phyloP scores from a whole-genome alignment of 2,888 invertebrate genomes.

The Thereva nobilitata region DNA sequence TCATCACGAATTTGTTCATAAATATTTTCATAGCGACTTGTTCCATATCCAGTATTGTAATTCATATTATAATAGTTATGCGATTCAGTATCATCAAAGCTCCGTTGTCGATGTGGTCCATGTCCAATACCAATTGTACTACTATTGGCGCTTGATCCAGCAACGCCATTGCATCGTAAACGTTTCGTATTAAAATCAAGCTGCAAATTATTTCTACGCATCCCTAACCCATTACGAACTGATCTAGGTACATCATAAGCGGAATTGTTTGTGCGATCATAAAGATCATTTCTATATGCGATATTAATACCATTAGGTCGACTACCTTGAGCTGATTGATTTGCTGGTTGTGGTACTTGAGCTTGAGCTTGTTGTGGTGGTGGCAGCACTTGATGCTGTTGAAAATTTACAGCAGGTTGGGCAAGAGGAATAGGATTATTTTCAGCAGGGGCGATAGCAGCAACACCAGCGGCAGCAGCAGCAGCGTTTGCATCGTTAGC shows the following conservation, averaged over 20 bases:
- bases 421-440: slow-evolving; percentile 43
- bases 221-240: slow-evolving; percentile 54
- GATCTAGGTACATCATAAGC: slow-evolving; percentile 57
- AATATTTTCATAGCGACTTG: slow-evolving; percentile 60
- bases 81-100: slow-evolving; percentile 58
- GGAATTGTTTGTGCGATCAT: slow-evolving; percentile 53
- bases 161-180: slow-evolving; percentile 41
- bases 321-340: slow-evolving; percentile 41
- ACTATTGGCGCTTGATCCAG: slow-evolving; percentile 9
- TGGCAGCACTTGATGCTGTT: slow-evolving; percentile 37
- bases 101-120: slow-evolving; percentile 49
- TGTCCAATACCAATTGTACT: slow-evolving; percentile 5
- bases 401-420: slow-evolving; percentile 24
- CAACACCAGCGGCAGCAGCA: slow-evolving; percentile 42
- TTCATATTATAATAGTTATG: slow-evolving; percentile 56
- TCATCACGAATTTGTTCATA: slow-evolving; percentile 63
- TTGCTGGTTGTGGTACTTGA: slow-evolving; percentile 38
- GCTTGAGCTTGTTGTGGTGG: slow-evolving; percentile 41
- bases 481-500: slow-evolving; percentile 47
- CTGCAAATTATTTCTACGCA: slow-evolving; percentile 55
- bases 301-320: slow-evolving; percentile 49
- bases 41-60: slow-evolving; percentile 44
- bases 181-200: slow-evolving; percentile 51
- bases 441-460: slow-evolving; percentile 52
- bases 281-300: slow-evolving; percentile 56